Evolutionary conservation across 2,888 invertebrate species (phyloP).

Genomic region (Ochropacha duplaris): DNA sequence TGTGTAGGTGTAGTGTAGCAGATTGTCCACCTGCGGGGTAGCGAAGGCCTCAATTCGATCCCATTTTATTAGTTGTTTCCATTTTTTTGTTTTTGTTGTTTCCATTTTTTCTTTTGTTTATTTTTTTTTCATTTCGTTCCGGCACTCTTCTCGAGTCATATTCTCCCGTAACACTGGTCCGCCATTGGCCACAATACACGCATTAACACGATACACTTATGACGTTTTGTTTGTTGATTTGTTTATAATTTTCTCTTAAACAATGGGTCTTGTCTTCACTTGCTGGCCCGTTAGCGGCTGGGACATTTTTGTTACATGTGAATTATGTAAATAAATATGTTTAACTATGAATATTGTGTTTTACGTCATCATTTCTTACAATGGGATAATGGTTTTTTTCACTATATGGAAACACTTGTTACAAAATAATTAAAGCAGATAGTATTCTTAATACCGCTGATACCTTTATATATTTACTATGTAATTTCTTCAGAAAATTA

Average conservation of each 20-base stretch:
- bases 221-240: slow-evolving; percentile 39
- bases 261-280: slow-evolving; percentile 58
- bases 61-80: slow-evolving; percentile 23
- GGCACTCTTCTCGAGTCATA: slow-evolving; percentile 73
- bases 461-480: too few relatives aligned
- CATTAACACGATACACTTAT: slow-evolving; percentile 70
- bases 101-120: slow-evolving; percentile 44
- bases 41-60: slow-evolving; percentile 60
- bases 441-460: too few relatives aligned
- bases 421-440: too few relatives aligned
- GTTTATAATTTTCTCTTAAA: slow-evolving; percentile 41
- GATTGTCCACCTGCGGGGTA: slow-evolving; percentile 55
- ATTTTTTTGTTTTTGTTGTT: slow-evolving; percentile 29
- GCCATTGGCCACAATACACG: slow-evolving; percentile 57
- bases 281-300: slow-evolving; percentile 68
- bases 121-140: slow-evolving; percentile 48
- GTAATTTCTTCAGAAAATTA: too few relatives aligned
- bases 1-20: slow-evolving; percentile 66
- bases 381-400: background rate
- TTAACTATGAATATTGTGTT: background rate
- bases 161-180: slow-evolving; percentile 71
- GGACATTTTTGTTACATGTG: slow-evolving; percentile 28
- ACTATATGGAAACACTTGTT: too few relatives aligned
- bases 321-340: background rate
- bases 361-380: slow-evolving; percentile 5